Evolutionary conservation across 2,888 invertebrate species (phyloP).

Genomic region (Eustalomyia histrio): DNA sequence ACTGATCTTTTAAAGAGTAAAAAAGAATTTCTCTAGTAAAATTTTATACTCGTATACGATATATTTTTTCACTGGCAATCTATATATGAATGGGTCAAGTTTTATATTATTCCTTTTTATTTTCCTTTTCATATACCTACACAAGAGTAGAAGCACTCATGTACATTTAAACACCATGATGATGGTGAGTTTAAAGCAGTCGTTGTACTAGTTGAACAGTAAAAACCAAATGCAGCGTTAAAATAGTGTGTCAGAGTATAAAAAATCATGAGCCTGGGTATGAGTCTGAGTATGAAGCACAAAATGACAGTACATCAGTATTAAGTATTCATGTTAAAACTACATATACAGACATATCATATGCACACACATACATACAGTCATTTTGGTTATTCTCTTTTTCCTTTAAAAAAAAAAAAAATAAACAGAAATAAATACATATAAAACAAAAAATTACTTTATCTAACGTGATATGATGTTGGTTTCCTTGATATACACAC

Average conservation of each 20-base stretch:
- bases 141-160: background rate
- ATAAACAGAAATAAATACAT: background rate
- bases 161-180: background rate
- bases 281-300: slow-evolving; percentile 12
- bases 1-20: no score
- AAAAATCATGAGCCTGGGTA: slow-evolving; percentile 27
- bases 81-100: background rate
- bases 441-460: background rate
- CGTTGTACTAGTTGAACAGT: slow-evolving; percentile 1
- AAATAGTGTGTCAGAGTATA: slow-evolving; percentile 27
- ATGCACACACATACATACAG: no score
- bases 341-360: background rate
- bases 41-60: no score
- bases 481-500: background rate
- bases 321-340: slow-evolving; percentile 31
- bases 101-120: background rate
- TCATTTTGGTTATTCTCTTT: background rate
- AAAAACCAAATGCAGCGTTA: slow-evolving; percentile 39
- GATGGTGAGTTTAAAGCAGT: slow-evolving; percentile 13
- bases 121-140: background rate
- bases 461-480: background rate
- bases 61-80: background rate
- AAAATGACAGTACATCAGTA: slow-evolving; percentile 32
- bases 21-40: no score
- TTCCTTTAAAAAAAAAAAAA: no score